Percentiles rank a stretch among this genome's conserved stretches.
Conservation (phyloP, 2,888 invertebrate genomes). For the Drosophila prostipennis region DNA sequence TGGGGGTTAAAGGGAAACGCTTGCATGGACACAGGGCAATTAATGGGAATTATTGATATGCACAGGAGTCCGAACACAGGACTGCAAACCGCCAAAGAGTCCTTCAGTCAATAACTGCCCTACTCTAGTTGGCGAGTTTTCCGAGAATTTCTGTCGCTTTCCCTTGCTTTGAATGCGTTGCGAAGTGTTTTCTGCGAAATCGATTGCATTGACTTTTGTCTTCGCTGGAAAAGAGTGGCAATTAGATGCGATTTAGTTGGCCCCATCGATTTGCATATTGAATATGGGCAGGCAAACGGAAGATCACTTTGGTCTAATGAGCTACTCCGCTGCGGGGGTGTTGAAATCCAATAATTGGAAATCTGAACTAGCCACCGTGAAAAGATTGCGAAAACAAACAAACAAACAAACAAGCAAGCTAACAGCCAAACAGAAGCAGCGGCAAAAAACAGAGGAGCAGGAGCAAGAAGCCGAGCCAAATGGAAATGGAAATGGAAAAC, state of each 20-base stretch:
- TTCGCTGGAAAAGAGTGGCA: slow-evolving; percentile 48
- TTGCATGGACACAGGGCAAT: slow-evolving; percentile 35
- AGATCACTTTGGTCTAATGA: slow-evolving; percentile 57
- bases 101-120: slow-evolving; percentile 42
- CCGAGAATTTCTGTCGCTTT: slow-evolving; percentile 39
- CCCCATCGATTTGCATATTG: slow-evolving; percentile 37
- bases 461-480: slow-evolving; percentile 19
- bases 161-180: slow-evolving; percentile 39
- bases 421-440: slow-evolving; percentile 8
- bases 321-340: slow-evolving; percentile 25
- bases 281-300: slow-evolving; percentile 27
- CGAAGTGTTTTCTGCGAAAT: slow-evolving; percentile 59
- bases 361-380: slow-evolving; percentile 46
- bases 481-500: slow-evolving; percentile 25
- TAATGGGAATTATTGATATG: slow-evolving; percentile 44
- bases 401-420: slow-evolving; percentile 4
- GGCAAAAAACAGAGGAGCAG: neutral
- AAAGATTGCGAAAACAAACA: slow-evolving; percentile 40
- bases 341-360: slow-evolving; percentile 56
- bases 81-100: slow-evolving; percentile 2
- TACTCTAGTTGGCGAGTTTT: slow-evolving; percentile 37
- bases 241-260: slow-evolving; percentile 53
- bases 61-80: neutral
- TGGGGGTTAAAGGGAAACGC: neutral
- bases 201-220: slow-evolving; percentile 40